A percentile compares a stretch with the other conserved stretches of the same genome.
phyloP scores from a whole-genome alignment of 2,797 vertebrate genomes.

The Salarias fasciatus region DNA sequence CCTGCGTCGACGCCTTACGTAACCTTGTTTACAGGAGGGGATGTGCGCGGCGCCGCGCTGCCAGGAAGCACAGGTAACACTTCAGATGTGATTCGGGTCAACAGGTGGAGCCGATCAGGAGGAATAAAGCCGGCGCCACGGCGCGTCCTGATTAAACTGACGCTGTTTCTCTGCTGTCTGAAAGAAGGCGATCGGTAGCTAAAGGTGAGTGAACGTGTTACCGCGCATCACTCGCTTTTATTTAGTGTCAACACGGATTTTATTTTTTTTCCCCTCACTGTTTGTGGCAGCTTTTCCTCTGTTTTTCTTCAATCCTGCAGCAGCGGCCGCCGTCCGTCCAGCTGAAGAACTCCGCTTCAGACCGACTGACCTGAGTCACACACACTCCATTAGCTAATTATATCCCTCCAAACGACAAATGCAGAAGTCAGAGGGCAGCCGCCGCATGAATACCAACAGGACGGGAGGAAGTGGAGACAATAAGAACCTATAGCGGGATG shows the following conservation, averaged over 20 bases:
- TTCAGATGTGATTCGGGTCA: constrained; percentile 21
- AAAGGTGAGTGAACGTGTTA: too few species aligned
- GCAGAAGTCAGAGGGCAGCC: constrained; percentile 51
- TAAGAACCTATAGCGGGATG: constrained; percentile 13
- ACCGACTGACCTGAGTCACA: constrained; percentile 58
- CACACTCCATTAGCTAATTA: constrained; percentile 79
- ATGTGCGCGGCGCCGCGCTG: constrained; percentile 32
- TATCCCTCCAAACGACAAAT: constrained; percentile 69
- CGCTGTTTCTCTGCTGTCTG: too few species aligned
- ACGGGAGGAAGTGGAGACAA: constrained; percentile 25
- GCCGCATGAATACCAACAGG: constrained; percentile 64
- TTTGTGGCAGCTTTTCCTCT: constrained; percentile 12
- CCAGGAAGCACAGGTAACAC: constrained; percentile 14
- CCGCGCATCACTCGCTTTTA: too few species aligned
- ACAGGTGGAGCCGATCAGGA: constrained; percentile 19
- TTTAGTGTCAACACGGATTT: neutral
- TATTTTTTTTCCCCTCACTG: constrained; percentile 23
- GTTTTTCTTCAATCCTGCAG: constrained; percentile 17
- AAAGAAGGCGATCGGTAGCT: too few species aligned
- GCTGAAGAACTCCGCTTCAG: constrained; percentile 51
- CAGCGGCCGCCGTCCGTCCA: constrained; percentile 37
- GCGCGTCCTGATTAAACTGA: too few species aligned
- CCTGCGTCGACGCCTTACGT: constrained; percentile 40
- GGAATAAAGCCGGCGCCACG: neutral
- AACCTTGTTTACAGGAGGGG: constrained; percentile 61